Percentiles rank a stretch among this genome's conserved stretches.
Conservation (phyloP, 2,113 vertebrate genomes). For the Manacus vitellinus region DNA sequence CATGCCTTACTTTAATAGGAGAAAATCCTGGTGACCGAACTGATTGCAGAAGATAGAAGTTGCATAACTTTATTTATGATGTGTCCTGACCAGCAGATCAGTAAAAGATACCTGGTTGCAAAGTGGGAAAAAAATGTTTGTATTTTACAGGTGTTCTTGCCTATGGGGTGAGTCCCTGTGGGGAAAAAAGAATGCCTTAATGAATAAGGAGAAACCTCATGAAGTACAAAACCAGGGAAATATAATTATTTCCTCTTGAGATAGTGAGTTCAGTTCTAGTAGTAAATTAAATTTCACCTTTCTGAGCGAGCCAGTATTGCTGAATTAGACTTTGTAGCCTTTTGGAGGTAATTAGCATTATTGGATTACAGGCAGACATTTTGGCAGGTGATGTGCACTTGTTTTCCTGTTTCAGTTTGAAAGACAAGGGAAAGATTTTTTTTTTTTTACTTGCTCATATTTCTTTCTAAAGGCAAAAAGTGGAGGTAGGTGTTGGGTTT, state of each 20-base stretch:
- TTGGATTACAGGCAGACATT: background rate
- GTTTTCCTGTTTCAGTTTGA: background rate
- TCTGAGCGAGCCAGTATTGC: background rate
- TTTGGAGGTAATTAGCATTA: background rate
- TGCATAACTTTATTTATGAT: background rate
- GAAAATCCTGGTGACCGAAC: background rate
- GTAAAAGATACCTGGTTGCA: background rate
- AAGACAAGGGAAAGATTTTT: background rate
- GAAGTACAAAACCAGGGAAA: background rate
- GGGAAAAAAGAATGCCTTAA: background rate
- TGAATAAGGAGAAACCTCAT: background rate
- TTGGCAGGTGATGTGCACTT: background rate
- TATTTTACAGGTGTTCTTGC: background rate
- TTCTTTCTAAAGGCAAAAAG: slow-evolving; percentile 28
- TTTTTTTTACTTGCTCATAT: background rate
- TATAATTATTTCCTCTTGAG: background rate
- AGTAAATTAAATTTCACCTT: background rate
- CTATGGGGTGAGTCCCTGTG: background rate
- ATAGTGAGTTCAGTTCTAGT: background rate
- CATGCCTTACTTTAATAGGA: background rate
- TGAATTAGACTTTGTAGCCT: background rate
- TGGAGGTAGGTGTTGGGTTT: slow-evolving; percentile 44
- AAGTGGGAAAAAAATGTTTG: background rate
- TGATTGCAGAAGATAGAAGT: background rate
- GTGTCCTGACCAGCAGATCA: background rate